Base-by-base conservation (phyloP, 1,140 invertebrate species). In the Pachyrhynchus sulphureomaculatus region DNA sequence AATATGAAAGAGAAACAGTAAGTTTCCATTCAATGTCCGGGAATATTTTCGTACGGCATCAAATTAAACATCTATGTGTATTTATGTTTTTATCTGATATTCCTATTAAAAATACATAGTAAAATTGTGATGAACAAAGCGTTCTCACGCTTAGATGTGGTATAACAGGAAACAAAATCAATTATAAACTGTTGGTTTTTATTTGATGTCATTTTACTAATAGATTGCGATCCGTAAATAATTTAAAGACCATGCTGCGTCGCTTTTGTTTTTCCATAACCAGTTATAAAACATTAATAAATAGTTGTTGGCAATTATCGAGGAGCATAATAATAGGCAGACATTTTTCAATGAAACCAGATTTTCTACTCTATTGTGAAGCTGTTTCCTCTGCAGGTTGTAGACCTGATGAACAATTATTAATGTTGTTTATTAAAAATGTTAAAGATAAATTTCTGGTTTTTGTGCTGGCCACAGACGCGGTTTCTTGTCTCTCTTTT, bases 341-440 rank as follows among this genome's bases (percentile, higher is more conserved):
- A 39, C 36, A 59, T 59, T 51, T 59, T 59, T 49, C 56, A 59
- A 49, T 59, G 47, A 51, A 59, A 59, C 56, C 56, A 59, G 47
- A 41, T 59, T 59, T 58, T 58, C 55, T 33, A 58, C 41, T 58
- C 54, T 42, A 51, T 51, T 59, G 56, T 59, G 36, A 41, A 26
- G 47, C 56, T 49, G 47, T 59, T 59, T 59, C 56, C 56, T 49
- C 32, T 45, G 42, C 42, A 37, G 54, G 54, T 51, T 59, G 34
- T 51, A 49, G 56, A 59, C 45, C 56, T 51, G 45, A 55, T 33
- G 39, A 57, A 59, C 34, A 58, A 58, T 58, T 58, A 58, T 58
- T 58, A 48, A 58, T 58, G 55, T 51, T 42, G 45, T 59, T 59
- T 59, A 59, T 59, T 41, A 41, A 59, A 41, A 57, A 47, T 44